phyloP scores from a whole-genome alignment of 1,140 invertebrate genomes.

The Leptonema lineaticorne region DNA sequence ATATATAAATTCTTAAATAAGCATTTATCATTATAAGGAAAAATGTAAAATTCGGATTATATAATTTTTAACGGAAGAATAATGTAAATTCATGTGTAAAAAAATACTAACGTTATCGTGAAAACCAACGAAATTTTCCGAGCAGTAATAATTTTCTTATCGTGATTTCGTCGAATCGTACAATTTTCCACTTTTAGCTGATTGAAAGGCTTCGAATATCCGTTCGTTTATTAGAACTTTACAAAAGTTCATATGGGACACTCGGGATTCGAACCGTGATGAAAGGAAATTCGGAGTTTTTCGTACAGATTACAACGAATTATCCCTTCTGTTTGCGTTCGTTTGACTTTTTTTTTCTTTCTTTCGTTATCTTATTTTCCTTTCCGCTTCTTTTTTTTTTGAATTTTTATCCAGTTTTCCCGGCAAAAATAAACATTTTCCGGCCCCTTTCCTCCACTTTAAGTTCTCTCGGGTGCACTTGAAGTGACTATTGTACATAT shows the following conservation, averaged over 20 bases:
- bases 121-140: no score
- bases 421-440: not conserved
- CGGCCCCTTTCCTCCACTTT: not conserved
- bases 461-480: not conserved
- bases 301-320: not conserved
- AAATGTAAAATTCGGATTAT: no score
- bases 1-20: no score
- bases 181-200: no score
- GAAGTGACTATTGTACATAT: not conserved
- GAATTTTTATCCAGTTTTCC: not conserved
- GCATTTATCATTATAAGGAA: no score
- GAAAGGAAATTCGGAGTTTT: not conserved
- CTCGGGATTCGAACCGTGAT: not conserved
- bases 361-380: no score
- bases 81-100: no score
- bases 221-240: not conserved
- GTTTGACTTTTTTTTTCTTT: not conserved
- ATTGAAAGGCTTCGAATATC: not conserved
- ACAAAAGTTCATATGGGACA: not conserved
- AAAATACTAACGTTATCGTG: no score
- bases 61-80: no score
- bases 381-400: conserved; percentile 2
- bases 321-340: conserved; percentile 11
- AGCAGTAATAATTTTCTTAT: no score
- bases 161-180: no score